phyloP scores from a whole-genome alignment of 2,888 invertebrate genomes.

The Unio pictorum region DNA sequence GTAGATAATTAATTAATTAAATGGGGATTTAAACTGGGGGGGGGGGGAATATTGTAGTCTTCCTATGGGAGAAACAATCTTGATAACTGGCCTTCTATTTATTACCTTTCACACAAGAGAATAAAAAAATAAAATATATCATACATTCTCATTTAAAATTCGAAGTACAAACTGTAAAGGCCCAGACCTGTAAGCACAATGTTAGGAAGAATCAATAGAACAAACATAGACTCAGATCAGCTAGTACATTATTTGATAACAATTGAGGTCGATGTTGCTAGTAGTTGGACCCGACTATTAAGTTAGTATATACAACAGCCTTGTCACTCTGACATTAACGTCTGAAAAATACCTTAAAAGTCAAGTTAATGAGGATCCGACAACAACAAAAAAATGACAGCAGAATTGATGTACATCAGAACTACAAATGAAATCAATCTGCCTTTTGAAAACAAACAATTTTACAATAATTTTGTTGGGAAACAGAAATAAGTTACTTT shows the following conservation, averaged over 20 bases:
- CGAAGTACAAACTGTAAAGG: not conserved
- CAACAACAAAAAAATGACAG: no score
- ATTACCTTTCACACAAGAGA: constrained; percentile 27
- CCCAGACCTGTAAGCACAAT: not conserved
- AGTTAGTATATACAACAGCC: not conserved
- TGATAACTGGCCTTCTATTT: not conserved
- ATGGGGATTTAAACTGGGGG: no score
- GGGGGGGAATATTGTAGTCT: no score
- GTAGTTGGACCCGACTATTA: not conserved
- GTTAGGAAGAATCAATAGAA: not conserved
- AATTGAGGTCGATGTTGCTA: not conserved
- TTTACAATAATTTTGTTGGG: no score
- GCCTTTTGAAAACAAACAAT: no score
- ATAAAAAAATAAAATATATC: constrained; percentile 7
- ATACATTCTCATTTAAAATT: not conserved
- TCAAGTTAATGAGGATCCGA: no score
- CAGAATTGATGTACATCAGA: no score
- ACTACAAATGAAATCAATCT: no score
- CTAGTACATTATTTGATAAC: not conserved
- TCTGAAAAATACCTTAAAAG: no score
- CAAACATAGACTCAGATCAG: not conserved
- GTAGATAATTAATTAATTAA: no score
- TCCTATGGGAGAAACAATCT: not conserved
- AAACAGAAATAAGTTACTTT: no score
- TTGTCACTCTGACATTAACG: no score